Base-by-base conservation (phyloP, 2,797 vertebrate genomes). In the Sitta carolinensis region DNA sequence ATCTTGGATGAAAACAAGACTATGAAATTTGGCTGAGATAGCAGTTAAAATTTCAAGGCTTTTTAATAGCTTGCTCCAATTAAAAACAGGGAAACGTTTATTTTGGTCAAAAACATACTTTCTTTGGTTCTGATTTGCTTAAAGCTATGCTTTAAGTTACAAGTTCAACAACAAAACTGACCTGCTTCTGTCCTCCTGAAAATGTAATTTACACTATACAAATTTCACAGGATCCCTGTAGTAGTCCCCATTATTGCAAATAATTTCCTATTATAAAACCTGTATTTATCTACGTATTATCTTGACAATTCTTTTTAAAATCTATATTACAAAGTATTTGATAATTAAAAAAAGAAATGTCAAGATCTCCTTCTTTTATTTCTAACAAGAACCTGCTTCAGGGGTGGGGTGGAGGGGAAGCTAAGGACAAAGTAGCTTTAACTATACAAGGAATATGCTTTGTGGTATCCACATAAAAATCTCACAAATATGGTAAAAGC, bases 121-220 rank as follows among this genome's bases (percentile, higher is more conserved):
- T 58, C 51, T 72, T 73, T 47, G 15, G 9, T 69, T 93, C n/a
- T 81, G 43, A 36, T 57, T 88, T 90, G 34, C 57, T 34, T 45
- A 72, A 84, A 80, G 30, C 27, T 70, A 52, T 51, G 29, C 26
- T 93, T 92, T 57, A 69, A 62, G 17, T 58, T 51, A 51, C 36
- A 58, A 82, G 26, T 42, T 79, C n/a, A 90, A 67, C n/a, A 78
- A 81, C 42, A 91, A 76, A 95, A 85, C 13, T 58, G 58, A 89
- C 15, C 17, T 34, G 16, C 19, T 80, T 85, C 77, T 54, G 13
- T 59, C 32, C n/a, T 27, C 62, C 77, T 61, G 43, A 86, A 89
- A 78, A 66, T 7, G 2, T 30, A 88, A 80, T 48, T 62, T 66
- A 30, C 8, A 23, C 48, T 78, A 36, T 43, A 77, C 23, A 83